Evolutionary conservation across 2,113 vertebrate genomes (phyloP), one percentile per base, ranked within the genome.

Genomic region (Paradisaea rubra): DNA sequence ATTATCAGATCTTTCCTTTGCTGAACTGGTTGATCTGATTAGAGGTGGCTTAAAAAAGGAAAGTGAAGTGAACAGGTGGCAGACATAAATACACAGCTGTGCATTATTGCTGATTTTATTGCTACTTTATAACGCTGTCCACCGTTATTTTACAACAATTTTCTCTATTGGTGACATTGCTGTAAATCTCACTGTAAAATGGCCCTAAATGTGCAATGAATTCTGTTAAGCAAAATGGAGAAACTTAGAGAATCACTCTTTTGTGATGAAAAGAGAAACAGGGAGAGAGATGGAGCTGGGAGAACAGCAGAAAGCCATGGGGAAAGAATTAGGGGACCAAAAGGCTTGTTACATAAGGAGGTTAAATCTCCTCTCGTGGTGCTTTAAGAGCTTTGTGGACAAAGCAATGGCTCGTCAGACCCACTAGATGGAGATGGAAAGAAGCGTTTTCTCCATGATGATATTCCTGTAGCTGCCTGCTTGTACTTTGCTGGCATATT

Each of bases 351-450:
- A 73, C 18, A 28, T 60, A 49, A 88, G 20, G 22, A 65, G 53
- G 72, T 85, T 87, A 56, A 78, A 88, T 85, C 84, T 74, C 69
- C 2, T 5, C 5, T 2, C n/a, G 69, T 8, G 21, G 24, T 66
- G 76, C 71, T 37, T 15, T 65, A 13, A 72, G 41, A 78, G 39
- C 45, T 47, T 13, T 2, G 4, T 2, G 42, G 52, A 74, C 72
- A 63, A 28, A 77, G 94, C 87, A 94, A 7, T 96, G 91, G 33
- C 69, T 81, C 5, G 0, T 54, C 68, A 53, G n/a, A 52, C 73
- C 98, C 98, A 96, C 97, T 94, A 98, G 98, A 96, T 97, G 98
- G 97, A 96, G 91, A 91, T 86, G 90, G 93, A 49, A 94, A 96
- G 94, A 97, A 97, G 78, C 88, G 11, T 95, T 96, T 97, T 94